Evolutionary conservation across 2,888 invertebrate species (phyloP).

Genomic region (Latrodectus elegans): DNA sequence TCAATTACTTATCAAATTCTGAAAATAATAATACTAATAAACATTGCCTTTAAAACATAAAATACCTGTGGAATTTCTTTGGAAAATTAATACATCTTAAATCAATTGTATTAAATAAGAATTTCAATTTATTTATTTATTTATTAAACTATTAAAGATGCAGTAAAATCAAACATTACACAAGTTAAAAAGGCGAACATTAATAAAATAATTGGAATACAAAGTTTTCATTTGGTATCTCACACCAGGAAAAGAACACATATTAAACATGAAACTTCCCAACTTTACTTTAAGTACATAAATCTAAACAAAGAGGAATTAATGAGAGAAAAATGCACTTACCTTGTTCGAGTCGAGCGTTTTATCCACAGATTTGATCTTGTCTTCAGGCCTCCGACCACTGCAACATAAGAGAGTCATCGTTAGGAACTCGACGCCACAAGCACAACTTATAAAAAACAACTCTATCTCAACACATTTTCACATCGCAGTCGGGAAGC

Average conservation of each 20-base stretch:
- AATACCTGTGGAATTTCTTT: too few relatives aligned
- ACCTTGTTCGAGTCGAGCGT: slow-evolving; percentile 53
- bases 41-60: too few relatives aligned
- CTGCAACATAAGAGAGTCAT: slow-evolving; percentile 67
- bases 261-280: neutral
- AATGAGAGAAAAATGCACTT: slow-evolving; percentile 1
- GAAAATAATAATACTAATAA: too few relatives aligned
- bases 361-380: slow-evolving; percentile 27
- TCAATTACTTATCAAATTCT: too few relatives aligned
- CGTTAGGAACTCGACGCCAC: neutral
- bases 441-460: neutral
- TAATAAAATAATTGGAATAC: too few relatives aligned
- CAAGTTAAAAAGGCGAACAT: too few relatives aligned
- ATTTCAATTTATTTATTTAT: too few relatives aligned
- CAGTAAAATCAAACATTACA: too few relatives aligned
- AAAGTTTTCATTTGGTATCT: too few relatives aligned
- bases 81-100: too few relatives aligned
- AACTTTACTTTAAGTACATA: neutral
- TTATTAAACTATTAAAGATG: too few relatives aligned
- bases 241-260: neutral
- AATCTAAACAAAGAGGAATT: neutral
- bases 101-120: too few relatives aligned
- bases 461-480: slow-evolving; percentile 2
- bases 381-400: slow-evolving; percentile 57
- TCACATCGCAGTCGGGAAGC: neutral